Percentiles rank a stretch among this genome's conserved stretches.
These are phyloP conservation scores for Gallinago undulata DNA, from an alignment of 2,113 vertebrate species.

Conservation along the genomic window DNA sequence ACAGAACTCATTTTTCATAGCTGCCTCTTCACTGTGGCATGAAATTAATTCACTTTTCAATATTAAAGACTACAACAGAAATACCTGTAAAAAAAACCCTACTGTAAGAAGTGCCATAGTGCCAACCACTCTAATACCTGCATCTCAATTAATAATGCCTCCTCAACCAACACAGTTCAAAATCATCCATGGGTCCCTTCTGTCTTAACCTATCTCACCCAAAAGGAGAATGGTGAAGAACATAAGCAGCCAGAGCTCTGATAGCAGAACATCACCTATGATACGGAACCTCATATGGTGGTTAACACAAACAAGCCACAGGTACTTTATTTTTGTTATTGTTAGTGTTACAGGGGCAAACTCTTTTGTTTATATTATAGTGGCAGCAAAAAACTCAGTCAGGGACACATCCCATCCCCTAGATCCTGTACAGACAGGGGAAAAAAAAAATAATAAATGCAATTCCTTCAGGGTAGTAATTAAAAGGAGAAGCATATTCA, in stretches of 20 bases:
- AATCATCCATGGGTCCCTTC: background rate
- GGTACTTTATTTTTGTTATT: background rate
- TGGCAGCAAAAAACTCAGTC: background rate
- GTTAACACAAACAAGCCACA: background rate
- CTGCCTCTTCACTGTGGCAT: background rate
- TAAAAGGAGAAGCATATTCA: background rate
- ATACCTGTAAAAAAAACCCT: background rate
- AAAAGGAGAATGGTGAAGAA: background rate
- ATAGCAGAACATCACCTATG: accelerated
- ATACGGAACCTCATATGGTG: background rate
- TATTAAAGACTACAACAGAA: background rate
- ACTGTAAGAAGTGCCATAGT: background rate
- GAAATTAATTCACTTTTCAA: background rate
- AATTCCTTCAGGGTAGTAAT: background rate
- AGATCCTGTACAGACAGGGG: background rate
- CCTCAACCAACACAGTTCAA: background rate
- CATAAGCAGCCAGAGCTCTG: background rate
- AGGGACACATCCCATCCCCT: background rate
- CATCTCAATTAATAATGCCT: background rate
- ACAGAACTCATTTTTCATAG: background rate
- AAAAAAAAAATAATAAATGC: background rate
- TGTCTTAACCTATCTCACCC: background rate
- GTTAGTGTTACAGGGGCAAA: background rate
- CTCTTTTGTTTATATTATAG: background rate
- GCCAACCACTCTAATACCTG: background rate